A percentile compares a stretch with the other conserved stretches of the same genome.
Evolutionary conservation across 2,113 vertebrate species (phyloP).

Genomic region (Petromus typicus): DNA sequence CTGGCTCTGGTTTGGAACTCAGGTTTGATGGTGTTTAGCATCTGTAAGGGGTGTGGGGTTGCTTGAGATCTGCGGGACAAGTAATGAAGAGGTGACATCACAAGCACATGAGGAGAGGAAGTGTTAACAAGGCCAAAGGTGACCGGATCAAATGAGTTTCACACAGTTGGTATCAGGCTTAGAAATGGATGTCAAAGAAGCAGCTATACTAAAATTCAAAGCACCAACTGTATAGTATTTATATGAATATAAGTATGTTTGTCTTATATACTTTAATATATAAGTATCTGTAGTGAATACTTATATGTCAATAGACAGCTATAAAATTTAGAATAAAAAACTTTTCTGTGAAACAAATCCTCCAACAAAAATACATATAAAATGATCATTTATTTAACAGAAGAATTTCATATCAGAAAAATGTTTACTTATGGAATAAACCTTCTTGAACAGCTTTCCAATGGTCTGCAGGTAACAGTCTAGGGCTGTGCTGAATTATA

Average conservation of each 20-base stretch:
- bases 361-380: not conserved
- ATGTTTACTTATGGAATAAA: not conserved
- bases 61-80: not conserved
- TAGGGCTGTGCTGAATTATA: constrained; percentile 39
- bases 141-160: not conserved
- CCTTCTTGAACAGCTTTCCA: not conserved
- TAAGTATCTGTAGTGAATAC: not conserved
- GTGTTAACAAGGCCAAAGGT: not conserved
- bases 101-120: not conserved
- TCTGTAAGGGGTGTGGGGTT: not conserved
- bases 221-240: not conserved
- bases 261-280: not conserved
- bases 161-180: not conserved
- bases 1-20: not conserved
- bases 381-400: not conserved
- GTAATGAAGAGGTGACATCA: not conserved
- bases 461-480: not conserved
- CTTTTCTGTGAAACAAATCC: not conserved
- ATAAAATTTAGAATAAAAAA: not conserved
- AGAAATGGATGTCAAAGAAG: not conserved
- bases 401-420: not conserved
- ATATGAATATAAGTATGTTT: not conserved
- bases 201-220: not conserved
- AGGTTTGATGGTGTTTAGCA: not conserved
- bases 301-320: not conserved